Evolutionary conservation across 2,888 invertebrate genomes (phyloP), one percentile per base, ranked within the genome.

Genomic region (Ormyrus labotus): DNA sequence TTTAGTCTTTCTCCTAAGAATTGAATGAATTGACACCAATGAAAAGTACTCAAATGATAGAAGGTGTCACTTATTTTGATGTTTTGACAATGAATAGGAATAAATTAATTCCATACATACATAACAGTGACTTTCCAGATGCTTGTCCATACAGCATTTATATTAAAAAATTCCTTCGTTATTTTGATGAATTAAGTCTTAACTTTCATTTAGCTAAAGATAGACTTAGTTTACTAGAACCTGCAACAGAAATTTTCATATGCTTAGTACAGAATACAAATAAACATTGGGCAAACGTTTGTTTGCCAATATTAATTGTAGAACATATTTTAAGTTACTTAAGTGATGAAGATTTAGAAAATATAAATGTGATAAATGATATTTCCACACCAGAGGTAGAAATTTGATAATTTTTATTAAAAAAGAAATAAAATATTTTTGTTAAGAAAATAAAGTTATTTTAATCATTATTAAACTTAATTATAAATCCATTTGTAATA

Each of bases 321-420:
- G 74, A 74, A 6, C 47, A 74, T 13, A 65, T 74, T 45, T 47
- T 74, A 7, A 47, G n/a, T 8, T 57, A 64, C 10, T 50, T 74
- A 7, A 74, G 57, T n/a, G 19, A 47, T 7, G 13, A 4, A 13
- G 74, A 74, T 64, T n/a, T 74, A 2, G 9, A 65, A 8, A 47
- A 63, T 34, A 7, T 53, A 19, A 19, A 19, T 19, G 1, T 19
- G 19, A 19, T 19, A 19, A 19, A 19, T 19, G 19, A 19, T 19
- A 19, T 19, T 19, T 19, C 19, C 19, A 19, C 19, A 19, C 19
- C 19, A 19, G 19, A 19, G 19, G 19, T 0, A 19, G 19, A 19
- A 19, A 1, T 19, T 19, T 19, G 19, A 19, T 19, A n/a, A 19
- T 19, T 19, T 19, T 19, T 19, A 19, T 19, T 19, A 19, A 19